These are phyloP conservation scores for Etheostoma nigrum DNA, from an alignment of 2,797 vertebrate genomes.

Conservation along the genomic window DNA sequence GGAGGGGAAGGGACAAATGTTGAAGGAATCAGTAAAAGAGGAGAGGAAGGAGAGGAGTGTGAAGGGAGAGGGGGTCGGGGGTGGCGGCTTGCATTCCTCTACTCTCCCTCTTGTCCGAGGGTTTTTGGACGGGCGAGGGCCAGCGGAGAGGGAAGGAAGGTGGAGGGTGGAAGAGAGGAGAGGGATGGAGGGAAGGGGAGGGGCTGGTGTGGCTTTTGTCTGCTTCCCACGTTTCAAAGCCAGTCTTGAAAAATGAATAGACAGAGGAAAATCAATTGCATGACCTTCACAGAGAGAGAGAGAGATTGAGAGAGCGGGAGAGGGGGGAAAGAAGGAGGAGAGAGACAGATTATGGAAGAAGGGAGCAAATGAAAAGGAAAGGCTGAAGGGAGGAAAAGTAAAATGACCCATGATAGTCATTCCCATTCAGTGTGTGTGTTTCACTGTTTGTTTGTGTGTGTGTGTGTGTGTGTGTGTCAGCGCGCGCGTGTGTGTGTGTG, in stretches of 20 bases:
- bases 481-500: conserved; percentile 44
- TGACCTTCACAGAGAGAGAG: conserved; percentile 88
- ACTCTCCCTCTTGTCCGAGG: conserved; percentile 61
- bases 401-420: conserved; percentile 79
- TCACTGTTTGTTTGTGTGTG: conserved; percentile 23
- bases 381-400: conserved; percentile 75
- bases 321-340: conserved; percentile 52
- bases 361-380: conserved; percentile 73
- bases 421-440: conserved; percentile 59
- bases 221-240: conserved; percentile 91
- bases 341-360: conserved; percentile 76
- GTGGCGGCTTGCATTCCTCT: conserved; percentile 62
- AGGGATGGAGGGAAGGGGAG: conserved; percentile 69
- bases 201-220: conserved; percentile 87
- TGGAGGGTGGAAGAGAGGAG: conserved; percentile 66
- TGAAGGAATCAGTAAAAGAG: conserved; percentile 60
- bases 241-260: conserved; percentile 91
- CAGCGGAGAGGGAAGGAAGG: conserved; percentile 66
- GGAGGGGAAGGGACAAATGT: conserved; percentile 69
- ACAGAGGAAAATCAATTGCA: conserved; percentile 91
- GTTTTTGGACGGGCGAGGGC: conserved; percentile 64
- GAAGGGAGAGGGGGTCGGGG: conserved; percentile 28
- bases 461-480: conserved; percentile 33
- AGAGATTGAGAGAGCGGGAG: conserved; percentile 69
- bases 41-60: conserved; percentile 40